These are phyloP conservation scores for Echinometra lucunter DNA, from an alignment of 53 echinoderm and acorn worm genomes.

Conservation along the genomic window DNA sequence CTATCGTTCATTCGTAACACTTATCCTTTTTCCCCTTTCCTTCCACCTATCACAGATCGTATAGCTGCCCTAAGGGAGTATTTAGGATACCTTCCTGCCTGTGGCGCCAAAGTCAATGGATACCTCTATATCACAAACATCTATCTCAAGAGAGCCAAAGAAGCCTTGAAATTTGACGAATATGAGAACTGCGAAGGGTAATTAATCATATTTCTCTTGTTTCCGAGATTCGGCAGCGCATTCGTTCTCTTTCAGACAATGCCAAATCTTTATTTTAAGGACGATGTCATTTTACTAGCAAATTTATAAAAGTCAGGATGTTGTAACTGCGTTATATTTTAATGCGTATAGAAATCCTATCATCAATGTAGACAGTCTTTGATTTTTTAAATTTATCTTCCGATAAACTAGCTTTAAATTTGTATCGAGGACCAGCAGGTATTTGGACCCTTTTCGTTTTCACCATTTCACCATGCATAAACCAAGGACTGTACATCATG, in stretches of 20 bases:
- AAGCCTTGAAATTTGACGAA: constrained; percentile 20
- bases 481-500: too few species aligned
- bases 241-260: too few species aligned
- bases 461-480: too few species aligned
- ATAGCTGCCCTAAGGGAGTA: background rate
- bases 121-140: constrained; percentile 17
- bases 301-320: background rate
- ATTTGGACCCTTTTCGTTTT: too few species aligned
- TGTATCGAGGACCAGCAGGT: too few species aligned
- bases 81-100: background rate
- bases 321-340: background rate
- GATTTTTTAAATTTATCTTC: too few species aligned
- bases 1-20: too few species aligned
- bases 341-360: background rate
- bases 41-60: background rate
- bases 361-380: too few species aligned
- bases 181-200: constrained; percentile 32
- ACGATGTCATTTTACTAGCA: background rate
- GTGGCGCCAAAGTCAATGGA: constrained; percentile 20
- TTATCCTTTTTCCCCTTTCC: background rate
- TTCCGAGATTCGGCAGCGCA: background rate
- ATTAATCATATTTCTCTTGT: background rate
- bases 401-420: too few species aligned
- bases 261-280: background rate
- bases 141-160: background rate